Conservation (phyloP, 2,888 invertebrate genomes). For the Pelosia muscerda region DNA sequence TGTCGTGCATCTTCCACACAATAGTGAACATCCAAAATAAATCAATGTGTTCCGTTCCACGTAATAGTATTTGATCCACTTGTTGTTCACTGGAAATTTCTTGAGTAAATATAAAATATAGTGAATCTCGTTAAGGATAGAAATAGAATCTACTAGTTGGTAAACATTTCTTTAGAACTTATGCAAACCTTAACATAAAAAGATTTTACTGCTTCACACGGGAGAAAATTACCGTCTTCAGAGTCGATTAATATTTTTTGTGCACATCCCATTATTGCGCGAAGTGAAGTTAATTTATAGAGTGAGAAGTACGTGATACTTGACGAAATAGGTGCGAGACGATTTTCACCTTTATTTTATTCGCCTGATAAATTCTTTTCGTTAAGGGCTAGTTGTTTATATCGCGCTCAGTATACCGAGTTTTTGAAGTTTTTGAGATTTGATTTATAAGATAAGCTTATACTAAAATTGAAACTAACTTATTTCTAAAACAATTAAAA, state of each 20-base stretch:
- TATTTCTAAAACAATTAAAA: no score
- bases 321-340: slow-evolving; percentile 31
- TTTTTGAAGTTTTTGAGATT: no score
- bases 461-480: no score
- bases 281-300: slow-evolving; percentile 33
- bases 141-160: neutral
- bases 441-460: no score
- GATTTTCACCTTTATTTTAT: slow-evolving; percentile 44
- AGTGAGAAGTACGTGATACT: slow-evolving; percentile 28
- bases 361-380: slow-evolving; percentile 37
- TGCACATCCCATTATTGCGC: slow-evolving; percentile 16
- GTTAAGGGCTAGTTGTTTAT: slow-evolving; percentile 26
- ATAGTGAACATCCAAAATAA: no score
- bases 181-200: slow-evolving; percentile 14
- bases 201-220: slow-evolving; percentile 16
- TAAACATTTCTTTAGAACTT: slow-evolving; percentile 5
- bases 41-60: no score
- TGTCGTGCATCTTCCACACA: no score
- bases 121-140: neutral
- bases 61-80: neutral
- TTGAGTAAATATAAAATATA: neutral
- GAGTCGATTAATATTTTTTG: slow-evolving; percentile 38
- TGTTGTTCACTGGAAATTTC: neutral
- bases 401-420: neutral
- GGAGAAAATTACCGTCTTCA: slow-evolving; percentile 31